Base-by-base conservation (phyloP, 2,113 vertebrate genomes). In the Rhabdornis inornatus region DNA sequence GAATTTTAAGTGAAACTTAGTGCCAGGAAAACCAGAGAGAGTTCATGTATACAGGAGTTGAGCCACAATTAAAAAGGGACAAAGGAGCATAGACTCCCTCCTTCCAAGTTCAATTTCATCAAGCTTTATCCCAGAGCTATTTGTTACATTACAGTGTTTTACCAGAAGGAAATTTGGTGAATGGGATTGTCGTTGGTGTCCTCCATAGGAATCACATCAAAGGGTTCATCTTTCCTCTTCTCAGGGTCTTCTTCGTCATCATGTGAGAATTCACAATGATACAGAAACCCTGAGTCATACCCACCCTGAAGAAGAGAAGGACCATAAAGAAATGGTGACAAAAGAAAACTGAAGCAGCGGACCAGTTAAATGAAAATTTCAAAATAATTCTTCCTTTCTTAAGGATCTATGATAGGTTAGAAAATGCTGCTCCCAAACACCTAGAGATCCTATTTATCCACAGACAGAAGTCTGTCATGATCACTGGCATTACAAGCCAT, bases 251-350 rank as follows among this genome's bases (percentile, higher is more conserved):
- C 76, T 4, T 87, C 59, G 7, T 24, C 59, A 94, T 97, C 97
- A n/a, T 97, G 9, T 91, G 97, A 80, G 94, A 99, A 99, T 64
- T 97, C 93, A 74, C 99, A 99, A 42, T 99, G 99, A 91, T 99
- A 99, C 18, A 99, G 95, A 92, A 98, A 99, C 30, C 99, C 99
- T 28, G 99, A 96, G 88, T 99, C 99, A 56, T 98, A 99, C 5
- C 98, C 99, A 47, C 98, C 99, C 99, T 99, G 92, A 87, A 85
- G 75, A 95, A 60, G 83, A 88, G 66, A 83, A 31, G 47, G 76
- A 45, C 4, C 44, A 55, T 22, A 45, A 92, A 69, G 65, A 92
- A 75, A 50, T 59, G 11, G 24, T 88, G 37, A 95, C 31, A 60
- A 60, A 80, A 89, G 50, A 75, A 71, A 44, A 39, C 75, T 42